Percentiles rank a stretch among this genome's conserved stretches.
phyloP scores from a whole-genome alignment of 2,888 invertebrate species.

The Troides oblongomaculatus region DNA sequence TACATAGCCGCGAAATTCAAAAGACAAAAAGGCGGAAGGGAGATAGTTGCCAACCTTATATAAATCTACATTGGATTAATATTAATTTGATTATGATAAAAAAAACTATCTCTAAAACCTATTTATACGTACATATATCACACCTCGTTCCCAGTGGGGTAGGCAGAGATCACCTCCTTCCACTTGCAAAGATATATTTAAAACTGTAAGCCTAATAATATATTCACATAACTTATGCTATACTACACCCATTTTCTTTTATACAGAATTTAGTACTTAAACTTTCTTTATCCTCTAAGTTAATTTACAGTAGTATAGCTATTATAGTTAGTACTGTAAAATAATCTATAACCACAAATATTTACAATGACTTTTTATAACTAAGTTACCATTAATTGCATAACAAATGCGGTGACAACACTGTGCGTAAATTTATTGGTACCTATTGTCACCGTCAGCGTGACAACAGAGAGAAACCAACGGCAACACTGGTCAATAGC shows the following conservation, averaged over 20 bases:
- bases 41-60: too few relatives aligned
- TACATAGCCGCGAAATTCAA: too few relatives aligned
- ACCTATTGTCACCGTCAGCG: slow-evolving; percentile 58
- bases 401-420: slow-evolving; percentile 71
- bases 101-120: too few relatives aligned
- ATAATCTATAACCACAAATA: slow-evolving; percentile 29
- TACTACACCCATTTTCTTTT: neutral
- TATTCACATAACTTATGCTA: too few relatives aligned
- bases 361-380: slow-evolving; percentile 40
- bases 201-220: too few relatives aligned
- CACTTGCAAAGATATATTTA: too few relatives aligned
- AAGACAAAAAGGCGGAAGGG: too few relatives aligned
- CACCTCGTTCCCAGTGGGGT: too few relatives aligned
- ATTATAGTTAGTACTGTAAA: neutral
- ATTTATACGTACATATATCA: too few relatives aligned
- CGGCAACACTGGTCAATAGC: slow-evolving; percentile 56
- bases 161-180: too few relatives aligned
- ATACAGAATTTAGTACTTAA: neutral
- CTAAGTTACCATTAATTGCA: slow-evolving; percentile 65
- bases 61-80: too few relatives aligned
- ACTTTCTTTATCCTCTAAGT: neutral
- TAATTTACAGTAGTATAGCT: neutral
- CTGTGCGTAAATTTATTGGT: slow-evolving; percentile 71
- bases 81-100: too few relatives aligned
- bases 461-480: slow-evolving; percentile 51